These are phyloP conservation scores for Nineta flava DNA, from an alignment of 2,888 invertebrate genomes.

Conservation along the genomic window DNA sequence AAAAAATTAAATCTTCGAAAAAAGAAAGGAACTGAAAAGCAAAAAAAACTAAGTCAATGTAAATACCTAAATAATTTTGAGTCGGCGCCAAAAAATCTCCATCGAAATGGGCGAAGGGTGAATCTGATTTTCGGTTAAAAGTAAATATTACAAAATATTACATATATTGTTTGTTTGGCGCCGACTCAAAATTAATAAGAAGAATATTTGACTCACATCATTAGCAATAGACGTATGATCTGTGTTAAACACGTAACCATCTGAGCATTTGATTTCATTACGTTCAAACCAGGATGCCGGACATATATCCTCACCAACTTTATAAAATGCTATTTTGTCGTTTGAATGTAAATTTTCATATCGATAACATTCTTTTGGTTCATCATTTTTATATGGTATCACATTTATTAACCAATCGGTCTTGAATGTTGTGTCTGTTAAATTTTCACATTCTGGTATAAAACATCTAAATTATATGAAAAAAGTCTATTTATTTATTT, in stretches of 20 bases:
- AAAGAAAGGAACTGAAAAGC: too few species aligned
- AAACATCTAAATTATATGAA: constrained; percentile 18
- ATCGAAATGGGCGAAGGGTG: too few species aligned
- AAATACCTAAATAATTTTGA: too few species aligned
- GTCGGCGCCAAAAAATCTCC: too few species aligned
- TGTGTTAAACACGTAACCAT: constrained; percentile 18
- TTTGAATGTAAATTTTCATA: constrained; percentile 4
- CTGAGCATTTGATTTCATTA: not conserved
- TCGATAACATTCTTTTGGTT: constrained; percentile 18
- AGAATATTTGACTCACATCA: constrained; percentile 24
- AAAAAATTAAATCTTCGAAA: too few species aligned
- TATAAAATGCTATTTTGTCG: not conserved
- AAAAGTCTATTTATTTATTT: not conserved
- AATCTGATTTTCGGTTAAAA: too few species aligned
- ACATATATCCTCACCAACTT: not conserved
- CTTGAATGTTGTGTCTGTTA: constrained; percentile 14
- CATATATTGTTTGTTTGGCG: too few species aligned
- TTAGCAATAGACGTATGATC: constrained; percentile 21
- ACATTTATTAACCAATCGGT: constrained; percentile 23
- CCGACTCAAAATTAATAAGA: too few species aligned
- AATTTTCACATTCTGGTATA: constrained; percentile 23
- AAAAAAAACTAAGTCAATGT: too few species aligned
- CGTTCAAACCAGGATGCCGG: not conserved
- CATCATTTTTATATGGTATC: constrained; percentile 20
- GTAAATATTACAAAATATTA: too few species aligned